A percentile compares a stretch with the other conserved stretches of the same genome.
Evolutionary conservation across 2,797 vertebrate genomes (phyloP).

Genomic region (Pseudocheirus occidentalis): DNA sequence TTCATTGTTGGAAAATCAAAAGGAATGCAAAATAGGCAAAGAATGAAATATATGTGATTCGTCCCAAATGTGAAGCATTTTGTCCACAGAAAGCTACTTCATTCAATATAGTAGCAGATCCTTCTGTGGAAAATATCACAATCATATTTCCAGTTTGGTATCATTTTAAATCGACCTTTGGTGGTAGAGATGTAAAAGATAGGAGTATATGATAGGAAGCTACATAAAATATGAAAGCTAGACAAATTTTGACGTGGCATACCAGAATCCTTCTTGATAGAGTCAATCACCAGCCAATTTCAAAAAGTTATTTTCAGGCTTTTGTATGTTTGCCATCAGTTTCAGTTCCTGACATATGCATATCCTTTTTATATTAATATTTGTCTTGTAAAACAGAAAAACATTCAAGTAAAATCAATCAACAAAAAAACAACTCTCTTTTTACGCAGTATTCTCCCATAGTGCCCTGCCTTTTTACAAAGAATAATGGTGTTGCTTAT

Average conservation of each 20-base stretch:
- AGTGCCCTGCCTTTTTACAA: background rate
- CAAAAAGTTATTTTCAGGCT: background rate
- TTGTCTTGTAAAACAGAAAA: background rate
- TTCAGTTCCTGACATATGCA: background rate
- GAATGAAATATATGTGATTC: background rate
- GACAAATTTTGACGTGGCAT: background rate
- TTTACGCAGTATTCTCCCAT: background rate
- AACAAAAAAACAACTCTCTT: background rate
- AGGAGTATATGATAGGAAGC: background rate
- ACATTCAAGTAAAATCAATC: background rate
- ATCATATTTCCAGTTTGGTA: background rate
- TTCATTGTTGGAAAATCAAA: background rate
- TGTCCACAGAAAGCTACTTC: background rate
- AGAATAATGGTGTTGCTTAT: background rate
- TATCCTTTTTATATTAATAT: background rate
- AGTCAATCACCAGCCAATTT: background rate
- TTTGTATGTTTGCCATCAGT: background rate
- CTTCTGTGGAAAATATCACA: background rate
- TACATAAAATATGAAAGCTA: background rate
- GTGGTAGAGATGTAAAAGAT: background rate
- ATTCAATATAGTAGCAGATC: background rate
- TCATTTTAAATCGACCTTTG: background rate
- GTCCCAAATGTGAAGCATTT: background rate
- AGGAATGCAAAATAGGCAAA: background rate
- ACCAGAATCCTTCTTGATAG: background rate